These are phyloP conservation scores for Argyrosomus japonicus DNA, from an alignment of 2,113 vertebrate genomes.

Conservation along the genomic window DNA sequence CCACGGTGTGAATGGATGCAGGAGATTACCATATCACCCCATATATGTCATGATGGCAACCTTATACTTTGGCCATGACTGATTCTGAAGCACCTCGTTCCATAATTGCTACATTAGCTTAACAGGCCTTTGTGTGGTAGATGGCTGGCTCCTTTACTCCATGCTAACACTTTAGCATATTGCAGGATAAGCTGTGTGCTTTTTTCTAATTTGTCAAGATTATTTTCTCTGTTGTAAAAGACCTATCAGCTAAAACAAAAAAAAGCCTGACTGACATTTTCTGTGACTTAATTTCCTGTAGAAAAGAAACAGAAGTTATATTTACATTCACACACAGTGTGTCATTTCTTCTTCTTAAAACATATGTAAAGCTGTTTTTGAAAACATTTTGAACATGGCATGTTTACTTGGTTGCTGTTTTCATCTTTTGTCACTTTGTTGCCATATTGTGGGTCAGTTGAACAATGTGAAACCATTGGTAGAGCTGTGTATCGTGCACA, in stretches of 20 bases:
- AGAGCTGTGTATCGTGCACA: not conserved
- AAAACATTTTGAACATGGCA: too few relatives aligned
- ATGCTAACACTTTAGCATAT: not conserved
- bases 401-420: not conserved
- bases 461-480: not conserved
- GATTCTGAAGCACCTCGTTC: too few relatives aligned
- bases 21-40: not conserved
- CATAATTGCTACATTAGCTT: too few relatives aligned
- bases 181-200: not conserved
- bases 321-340: not conserved
- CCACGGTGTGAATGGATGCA: not conserved
- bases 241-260: not conserved
- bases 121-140: not conserved
- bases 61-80: too few relatives aligned
- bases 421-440: not conserved
- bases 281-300: too few relatives aligned
- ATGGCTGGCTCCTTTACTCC: not conserved
- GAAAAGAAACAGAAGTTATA: not conserved
- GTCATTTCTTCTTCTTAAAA: too few relatives aligned
- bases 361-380: too few relatives aligned
- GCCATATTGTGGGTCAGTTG: not conserved
- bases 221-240: not conserved
- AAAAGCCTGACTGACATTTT: not conserved
- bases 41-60: not conserved
- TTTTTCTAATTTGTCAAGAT: too few relatives aligned